phyloP scores from a whole-genome alignment of 2,113 vertebrate species.

The Climacteris rufus region DNA sequence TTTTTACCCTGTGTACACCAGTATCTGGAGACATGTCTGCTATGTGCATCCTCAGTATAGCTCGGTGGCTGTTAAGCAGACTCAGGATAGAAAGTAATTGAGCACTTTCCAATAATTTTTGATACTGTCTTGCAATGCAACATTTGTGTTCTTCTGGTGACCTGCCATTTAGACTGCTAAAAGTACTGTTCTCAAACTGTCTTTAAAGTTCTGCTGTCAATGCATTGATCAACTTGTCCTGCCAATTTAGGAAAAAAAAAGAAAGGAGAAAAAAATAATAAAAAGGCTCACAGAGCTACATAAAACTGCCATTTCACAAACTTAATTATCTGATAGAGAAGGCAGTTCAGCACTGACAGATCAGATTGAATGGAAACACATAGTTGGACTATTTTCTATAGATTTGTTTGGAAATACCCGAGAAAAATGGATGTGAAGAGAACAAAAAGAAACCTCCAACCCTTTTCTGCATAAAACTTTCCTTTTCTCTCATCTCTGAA shows the following conservation, averaged over 20 bases:
- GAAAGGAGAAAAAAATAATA: not conserved
- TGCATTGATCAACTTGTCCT: not conserved
- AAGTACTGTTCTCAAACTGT: not conserved
- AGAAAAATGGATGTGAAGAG: not conserved
- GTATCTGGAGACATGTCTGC: not conserved
- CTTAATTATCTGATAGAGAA: not conserved
- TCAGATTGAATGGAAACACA: not conserved
- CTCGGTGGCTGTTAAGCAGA: not conserved
- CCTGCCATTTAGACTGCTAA: not conserved
- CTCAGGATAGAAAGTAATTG: not conserved
- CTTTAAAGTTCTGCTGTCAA: constrained; percentile 4
- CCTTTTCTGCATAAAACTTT: constrained; percentile 26
- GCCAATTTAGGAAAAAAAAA: not conserved
- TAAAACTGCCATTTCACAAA: not conserved
- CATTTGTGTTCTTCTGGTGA: not conserved
- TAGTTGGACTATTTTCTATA: not conserved
- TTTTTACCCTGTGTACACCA: not conserved
- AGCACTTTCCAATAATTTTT: not conserved
- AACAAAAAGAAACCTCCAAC: constrained; percentile 8
- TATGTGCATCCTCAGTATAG: not conserved
- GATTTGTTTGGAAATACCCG: not conserved
- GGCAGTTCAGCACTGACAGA: not conserved
- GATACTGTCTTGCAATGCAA: not conserved
- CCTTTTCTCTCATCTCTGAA: constrained; percentile 31
- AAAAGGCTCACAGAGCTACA: not conserved